These are phyloP conservation scores for Linurgus olivaceus DNA, from an alignment of 2,797 vertebrate species.

Conservation along the genomic window DNA sequence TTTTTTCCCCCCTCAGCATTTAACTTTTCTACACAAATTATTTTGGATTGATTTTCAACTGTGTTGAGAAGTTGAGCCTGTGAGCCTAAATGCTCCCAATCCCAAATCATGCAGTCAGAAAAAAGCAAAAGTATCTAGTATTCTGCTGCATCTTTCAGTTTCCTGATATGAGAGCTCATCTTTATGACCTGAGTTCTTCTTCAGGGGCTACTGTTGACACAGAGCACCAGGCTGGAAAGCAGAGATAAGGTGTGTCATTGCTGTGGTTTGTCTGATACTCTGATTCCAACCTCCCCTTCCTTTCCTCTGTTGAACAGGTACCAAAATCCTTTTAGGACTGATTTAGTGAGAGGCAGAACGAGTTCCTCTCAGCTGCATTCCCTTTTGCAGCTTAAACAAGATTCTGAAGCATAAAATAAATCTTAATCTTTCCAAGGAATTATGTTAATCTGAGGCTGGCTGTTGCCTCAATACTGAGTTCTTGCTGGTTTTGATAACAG, in stretches of 20 bases:
- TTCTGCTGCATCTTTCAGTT: neutral
- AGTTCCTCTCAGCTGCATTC: neutral
- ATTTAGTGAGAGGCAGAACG: neutral
- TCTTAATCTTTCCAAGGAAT: constrained; percentile 43
- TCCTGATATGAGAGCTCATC: neutral
- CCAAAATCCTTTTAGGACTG: neutral
- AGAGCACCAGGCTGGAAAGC: neutral
- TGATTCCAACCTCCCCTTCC: neutral
- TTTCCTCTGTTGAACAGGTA: neutral
- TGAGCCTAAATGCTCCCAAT: neutral
- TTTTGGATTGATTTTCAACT: neutral
- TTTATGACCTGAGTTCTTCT: neutral
- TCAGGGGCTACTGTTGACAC: neutral
- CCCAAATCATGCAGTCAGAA: neutral
- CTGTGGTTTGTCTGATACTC: neutral
- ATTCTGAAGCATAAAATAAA: constrained; percentile 47
- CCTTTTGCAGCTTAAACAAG: constrained; percentile 19
- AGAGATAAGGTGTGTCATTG: neutral
- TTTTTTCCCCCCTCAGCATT: neutral
- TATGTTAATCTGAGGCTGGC: constrained; percentile 36
- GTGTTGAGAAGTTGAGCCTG: neutral
- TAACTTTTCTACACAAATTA: neutral
- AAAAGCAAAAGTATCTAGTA: neutral
- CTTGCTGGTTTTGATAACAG: constrained; percentile 41
- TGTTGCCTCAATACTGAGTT: neutral